phyloP scores from a whole-genome alignment of 2,888 invertebrate species.

The Lasioglossum malachurum region DNA sequence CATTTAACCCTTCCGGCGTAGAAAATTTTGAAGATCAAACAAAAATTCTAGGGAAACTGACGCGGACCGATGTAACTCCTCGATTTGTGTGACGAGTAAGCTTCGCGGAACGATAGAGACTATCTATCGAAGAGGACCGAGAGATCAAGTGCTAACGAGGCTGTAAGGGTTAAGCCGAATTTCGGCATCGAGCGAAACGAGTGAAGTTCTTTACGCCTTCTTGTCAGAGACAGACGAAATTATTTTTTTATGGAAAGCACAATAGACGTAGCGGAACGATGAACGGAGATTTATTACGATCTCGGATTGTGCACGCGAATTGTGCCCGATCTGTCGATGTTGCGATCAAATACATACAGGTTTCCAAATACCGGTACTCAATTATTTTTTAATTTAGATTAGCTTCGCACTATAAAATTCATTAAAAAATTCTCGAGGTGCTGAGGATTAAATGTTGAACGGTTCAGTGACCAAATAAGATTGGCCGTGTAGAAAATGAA shows the following conservation, averaged over 20 bases:
- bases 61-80: not conserved
- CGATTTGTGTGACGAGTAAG: not conserved
- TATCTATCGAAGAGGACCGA: not conserved
- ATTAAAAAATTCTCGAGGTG: not conserved
- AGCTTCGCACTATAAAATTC: not conserved
- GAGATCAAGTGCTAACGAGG: not conserved
- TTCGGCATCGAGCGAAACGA: slow-evolving; percentile 42
- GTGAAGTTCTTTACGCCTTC: slow-evolving; percentile 56
- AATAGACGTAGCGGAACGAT: slow-evolving; percentile 42
- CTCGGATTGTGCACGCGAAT: not conserved
- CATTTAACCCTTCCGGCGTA: slow-evolving; percentile 41
- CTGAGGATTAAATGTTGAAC: not conserved
- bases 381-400: not conserved
- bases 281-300: slow-evolving; percentile 5
- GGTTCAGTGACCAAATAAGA: not conserved
- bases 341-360: not conserved
- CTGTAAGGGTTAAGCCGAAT: slow-evolving; percentile 49
- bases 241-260: slow-evolving; percentile 68
- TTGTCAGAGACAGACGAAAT: slow-evolving; percentile 54
- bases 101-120: not conserved
- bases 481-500: not conserved
- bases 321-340: slow-evolving; percentile 12
- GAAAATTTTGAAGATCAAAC: not conserved
- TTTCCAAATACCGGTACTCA: too few species aligned
- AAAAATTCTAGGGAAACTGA: not conserved